A percentile compares a stretch with the other conserved stretches of the same genome.
phyloP scores from a whole-genome alignment of 2,888 invertebrate genomes.

The Timema cristinae region DNA sequence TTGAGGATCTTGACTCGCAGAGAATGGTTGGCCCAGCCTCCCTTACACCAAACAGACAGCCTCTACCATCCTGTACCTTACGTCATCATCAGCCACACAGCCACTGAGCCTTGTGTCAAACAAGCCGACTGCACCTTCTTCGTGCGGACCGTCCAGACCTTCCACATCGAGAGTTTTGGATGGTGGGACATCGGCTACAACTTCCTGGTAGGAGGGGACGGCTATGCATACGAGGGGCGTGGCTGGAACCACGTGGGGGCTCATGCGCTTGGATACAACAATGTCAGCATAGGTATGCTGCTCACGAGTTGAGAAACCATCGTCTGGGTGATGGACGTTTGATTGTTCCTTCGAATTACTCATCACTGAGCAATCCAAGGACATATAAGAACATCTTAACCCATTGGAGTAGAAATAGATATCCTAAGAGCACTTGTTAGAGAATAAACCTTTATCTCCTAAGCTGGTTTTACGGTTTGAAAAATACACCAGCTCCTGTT shows the following conservation, averaged over 20 bases:
- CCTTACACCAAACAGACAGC: slow-evolving; percentile 44
- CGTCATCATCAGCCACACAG: slow-evolving; percentile 50
- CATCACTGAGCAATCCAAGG: too few relatives aligned
- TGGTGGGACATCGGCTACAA: slow-evolving; percentile 73
- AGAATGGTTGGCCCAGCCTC: slow-evolving; percentile 66
- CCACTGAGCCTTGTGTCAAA: slow-evolving; percentile 55
- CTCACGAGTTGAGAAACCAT: too few relatives aligned
- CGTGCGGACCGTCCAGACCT: slow-evolving; percentile 57
- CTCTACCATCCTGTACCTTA: slow-evolving; percentile 49
- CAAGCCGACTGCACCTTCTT: slow-evolving; percentile 44
- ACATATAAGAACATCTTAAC: too few relatives aligned
- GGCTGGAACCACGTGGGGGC: slow-evolving; percentile 58
- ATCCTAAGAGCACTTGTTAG: too few relatives aligned
- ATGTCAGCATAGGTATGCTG: slow-evolving; percentile 54
- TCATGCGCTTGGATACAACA: slow-evolving; percentile 53
- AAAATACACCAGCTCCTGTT: too few relatives aligned
- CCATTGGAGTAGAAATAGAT: too few relatives aligned
- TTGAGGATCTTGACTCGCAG: slow-evolving; percentile 55
- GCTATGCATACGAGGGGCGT: slow-evolving; percentile 66
- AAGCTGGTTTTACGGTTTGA: too few relatives aligned
- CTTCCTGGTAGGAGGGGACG: slow-evolving; percentile 76
- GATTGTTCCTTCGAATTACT: background rate
- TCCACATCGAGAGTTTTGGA: slow-evolving; percentile 58
- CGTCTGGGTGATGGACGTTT: too few relatives aligned
- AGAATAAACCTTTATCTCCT: too few relatives aligned